Percentiles rank a stretch among this genome's conserved stretches.
Conservation (phyloP, 2,888 invertebrate genomes). For the Coenonympha arcania region DNA sequence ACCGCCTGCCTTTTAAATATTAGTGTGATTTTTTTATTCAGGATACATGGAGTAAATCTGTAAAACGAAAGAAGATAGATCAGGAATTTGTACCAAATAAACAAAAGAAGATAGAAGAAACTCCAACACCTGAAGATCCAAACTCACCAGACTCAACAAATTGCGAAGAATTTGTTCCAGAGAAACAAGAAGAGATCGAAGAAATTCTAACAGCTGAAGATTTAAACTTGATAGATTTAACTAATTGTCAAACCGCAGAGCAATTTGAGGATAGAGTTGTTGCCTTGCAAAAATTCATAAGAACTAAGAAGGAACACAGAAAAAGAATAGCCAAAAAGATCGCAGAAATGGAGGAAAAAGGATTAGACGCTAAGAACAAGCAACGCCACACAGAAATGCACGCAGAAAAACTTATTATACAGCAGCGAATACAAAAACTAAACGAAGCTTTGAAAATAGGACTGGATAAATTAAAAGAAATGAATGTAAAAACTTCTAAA, state of each 20-base stretch:
- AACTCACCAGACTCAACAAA: conserved; percentile 35
- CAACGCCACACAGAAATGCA: conserved; percentile 57
- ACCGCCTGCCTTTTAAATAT: too few relatives aligned
- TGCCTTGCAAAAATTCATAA: conserved; percentile 45
- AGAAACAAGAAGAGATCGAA: conserved; percentile 46
- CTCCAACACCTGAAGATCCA: not conserved
- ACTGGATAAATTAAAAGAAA: conserved; percentile 40
- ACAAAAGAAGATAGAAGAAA: conserved; percentile 15
- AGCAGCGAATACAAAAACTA: conserved; percentile 45
- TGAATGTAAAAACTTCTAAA: conserved; percentile 29
- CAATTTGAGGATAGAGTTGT: conserved; percentile 46
- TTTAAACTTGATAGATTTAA: conserved; percentile 45
- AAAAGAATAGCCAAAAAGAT: conserved; percentile 47
- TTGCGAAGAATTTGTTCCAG: conserved; percentile 57
- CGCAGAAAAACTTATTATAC: conserved; percentile 42
- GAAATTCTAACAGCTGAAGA: conserved; percentile 46
- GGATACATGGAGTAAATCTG: conserved; percentile 33
- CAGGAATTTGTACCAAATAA: not conserved
- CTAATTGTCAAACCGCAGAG: conserved; percentile 45
- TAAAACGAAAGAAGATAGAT: conserved; percentile 17
- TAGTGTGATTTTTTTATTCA: too few relatives aligned
- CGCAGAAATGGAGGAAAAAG: conserved; percentile 48
- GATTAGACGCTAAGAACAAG: conserved; percentile 48
- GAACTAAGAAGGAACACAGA: conserved; percentile 39
- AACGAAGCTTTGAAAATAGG: conserved; percentile 38